Conservation (phyloP, 2,797 vertebrate genomes). For the Odontamblyopus lacepedii region DNA sequence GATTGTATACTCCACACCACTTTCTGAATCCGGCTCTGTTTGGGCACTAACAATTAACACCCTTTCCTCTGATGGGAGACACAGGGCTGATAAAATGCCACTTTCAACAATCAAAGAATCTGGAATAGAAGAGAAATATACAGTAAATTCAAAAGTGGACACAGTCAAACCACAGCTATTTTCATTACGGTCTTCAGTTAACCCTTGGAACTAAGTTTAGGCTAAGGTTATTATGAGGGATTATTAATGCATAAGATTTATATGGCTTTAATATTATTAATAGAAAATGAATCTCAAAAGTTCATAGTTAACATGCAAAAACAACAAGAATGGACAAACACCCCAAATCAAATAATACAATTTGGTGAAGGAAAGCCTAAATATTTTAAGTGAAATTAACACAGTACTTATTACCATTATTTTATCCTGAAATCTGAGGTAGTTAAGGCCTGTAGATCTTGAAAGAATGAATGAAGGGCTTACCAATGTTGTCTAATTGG, state of each 20-base stretch:
- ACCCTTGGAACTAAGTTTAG: too few relatives aligned
- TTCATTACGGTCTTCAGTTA: not conserved
- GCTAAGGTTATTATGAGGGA: not conserved
- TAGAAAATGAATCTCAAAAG: not conserved
- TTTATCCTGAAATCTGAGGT: not conserved
- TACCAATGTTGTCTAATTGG: constrained; percentile 67
- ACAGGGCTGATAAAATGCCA: constrained; percentile 65
- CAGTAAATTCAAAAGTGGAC: not conserved
- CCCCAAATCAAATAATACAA: too few relatives aligned
- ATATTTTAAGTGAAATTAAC: not conserved
- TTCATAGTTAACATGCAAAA: not conserved
- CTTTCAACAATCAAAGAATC: constrained; percentile 65
- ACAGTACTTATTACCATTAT: not conserved
- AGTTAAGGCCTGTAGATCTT: not conserved
- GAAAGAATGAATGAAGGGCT: constrained; percentile 14
- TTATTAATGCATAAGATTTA: not conserved
- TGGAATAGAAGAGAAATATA: constrained; percentile 26
- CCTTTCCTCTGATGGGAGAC: constrained; percentile 64
- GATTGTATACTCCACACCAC: constrained; percentile 61
- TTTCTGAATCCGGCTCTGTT: constrained; percentile 40
- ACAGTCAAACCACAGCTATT: not conserved
- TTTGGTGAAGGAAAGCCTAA: not conserved
- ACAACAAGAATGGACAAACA: too few relatives aligned
- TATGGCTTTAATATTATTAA: not conserved
- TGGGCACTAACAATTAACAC: constrained; percentile 67